phyloP scores from a whole-genome alignment of 2,888 invertebrate species.

The Formica aserva region DNA sequence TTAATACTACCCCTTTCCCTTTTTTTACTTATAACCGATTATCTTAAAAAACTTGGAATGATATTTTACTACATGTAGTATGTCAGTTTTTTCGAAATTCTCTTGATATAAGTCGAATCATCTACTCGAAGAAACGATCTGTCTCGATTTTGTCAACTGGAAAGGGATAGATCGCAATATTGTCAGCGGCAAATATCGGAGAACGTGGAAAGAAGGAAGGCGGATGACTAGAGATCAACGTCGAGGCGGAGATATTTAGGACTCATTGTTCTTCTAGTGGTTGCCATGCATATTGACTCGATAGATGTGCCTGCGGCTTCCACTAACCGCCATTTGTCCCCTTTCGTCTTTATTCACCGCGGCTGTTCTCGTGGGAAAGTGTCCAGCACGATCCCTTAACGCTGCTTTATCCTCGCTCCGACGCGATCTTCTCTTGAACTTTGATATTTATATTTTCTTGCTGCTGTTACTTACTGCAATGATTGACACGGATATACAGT shows the following conservation, averaged over 20 bases:
- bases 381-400: slow-evolving; percentile 15
- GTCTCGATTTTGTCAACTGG: background rate
- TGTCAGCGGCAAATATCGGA: slow-evolving; percentile 13
- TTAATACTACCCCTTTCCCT: background rate
- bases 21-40: background rate
- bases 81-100: background rate
- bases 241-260: slow-evolving; percentile 44
- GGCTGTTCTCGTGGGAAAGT: slow-evolving; percentile 16
- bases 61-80: background rate
- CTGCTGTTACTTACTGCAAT: background rate
- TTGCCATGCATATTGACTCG: slow-evolving; percentile 32
- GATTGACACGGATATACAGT: slow-evolving; percentile 17
- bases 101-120: background rate
- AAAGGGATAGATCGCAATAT: background rate
- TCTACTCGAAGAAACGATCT: background rate
- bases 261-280: slow-evolving; percentile 55
- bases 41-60: background rate
- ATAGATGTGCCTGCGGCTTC: background rate
- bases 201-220: background rate
- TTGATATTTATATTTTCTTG: slow-evolving; percentile 44
- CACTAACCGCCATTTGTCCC: slow-evolving; percentile 33
- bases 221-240: slow-evolving; percentile 10
- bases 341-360: slow-evolving; percentile 41
- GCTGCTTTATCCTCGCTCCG: slow-evolving; percentile 31
- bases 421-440: slow-evolving; percentile 43